Evolutionary conservation across 1,140 invertebrate species (phyloP), one percentile per base, ranked within the genome.

Genomic region (Camponotus floridanus): DNA sequence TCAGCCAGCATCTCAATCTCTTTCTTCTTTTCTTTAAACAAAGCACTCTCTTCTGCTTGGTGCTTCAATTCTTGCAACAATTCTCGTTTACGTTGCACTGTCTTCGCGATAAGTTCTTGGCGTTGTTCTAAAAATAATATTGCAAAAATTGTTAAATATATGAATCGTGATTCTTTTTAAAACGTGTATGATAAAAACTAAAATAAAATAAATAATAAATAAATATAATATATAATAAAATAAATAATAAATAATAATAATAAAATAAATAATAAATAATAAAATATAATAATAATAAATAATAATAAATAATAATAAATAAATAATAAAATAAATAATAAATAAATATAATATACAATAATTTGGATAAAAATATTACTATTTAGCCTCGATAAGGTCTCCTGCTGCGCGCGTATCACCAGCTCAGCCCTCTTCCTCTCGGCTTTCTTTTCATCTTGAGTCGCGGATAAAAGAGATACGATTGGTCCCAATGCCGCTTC

Each of bases 1-100:
- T 96, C 96, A 0, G 95, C 70, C 59, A 95, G 91, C 18, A 96
- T 92, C 7, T 95, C 92, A 1, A 92, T 94, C 74, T 94, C 89
- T 93, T 93, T 79, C 84, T 95, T 93, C 92, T 94, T 26, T 91
- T 95, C 64, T 92, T 95, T 93, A 87, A 95, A 87, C 92, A 92
- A 70, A 87, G 95, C 91, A 86, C 91, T 88, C 94, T 93, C 73
- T 92, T 95, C 93, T 88, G 95, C 92, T 94, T 96, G 93, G 93
- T 95, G 89, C 94, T 96, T 88, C 89, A 95, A 85, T 64, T 89
- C 89, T 9, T 88, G 87, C 18, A 95, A 85, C 42, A 94, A 87
- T 39, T 93, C 88, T 11, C 89, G 91, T 86, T 95, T 95, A 42
- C 92, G 92, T 51, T 92, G 94, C 61, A 94, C 94, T 78, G 95